A percentile compares a stretch with the other conserved stretches of the same genome.
These are phyloP conservation scores for Salmo trutta DNA, from an alignment of 2,797 vertebrate genomes.

Conservation along the genomic window DNA sequence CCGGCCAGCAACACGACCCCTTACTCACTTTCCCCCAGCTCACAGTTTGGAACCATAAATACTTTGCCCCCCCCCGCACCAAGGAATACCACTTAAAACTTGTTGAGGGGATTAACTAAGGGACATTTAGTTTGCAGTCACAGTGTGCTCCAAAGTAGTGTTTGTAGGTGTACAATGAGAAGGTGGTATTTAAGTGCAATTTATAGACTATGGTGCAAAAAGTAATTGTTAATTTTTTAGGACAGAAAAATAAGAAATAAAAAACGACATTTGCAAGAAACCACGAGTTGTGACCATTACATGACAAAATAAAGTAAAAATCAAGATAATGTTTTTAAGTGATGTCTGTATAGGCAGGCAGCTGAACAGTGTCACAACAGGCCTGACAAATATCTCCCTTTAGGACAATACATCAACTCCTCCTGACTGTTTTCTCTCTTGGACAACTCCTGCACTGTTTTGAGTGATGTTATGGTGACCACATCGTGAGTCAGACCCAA, in stretches of 20 bases:
- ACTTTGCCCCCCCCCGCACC: conserved; percentile 35
- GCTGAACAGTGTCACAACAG: not conserved
- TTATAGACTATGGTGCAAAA: not conserved
- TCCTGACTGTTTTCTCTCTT: conserved; percentile 4
- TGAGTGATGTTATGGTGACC: conserved; percentile 32
- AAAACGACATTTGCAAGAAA: not conserved
- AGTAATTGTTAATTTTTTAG: not conserved
- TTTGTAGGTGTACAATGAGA: not conserved
- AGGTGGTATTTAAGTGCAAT: not conserved
- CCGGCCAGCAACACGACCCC: conserved; percentile 54
- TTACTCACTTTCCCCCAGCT: conserved; percentile 21
- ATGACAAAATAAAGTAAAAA: not conserved
- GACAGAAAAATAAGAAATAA: not conserved
- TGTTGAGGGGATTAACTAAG: conserved; percentile 41
- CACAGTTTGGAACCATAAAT: conserved; percentile 63
- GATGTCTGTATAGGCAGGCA: not conserved
- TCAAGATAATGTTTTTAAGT: not conserved
- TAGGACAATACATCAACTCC: not conserved
- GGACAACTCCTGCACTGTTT: not conserved
- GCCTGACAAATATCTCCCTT: not conserved
- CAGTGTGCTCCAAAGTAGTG: not conserved
- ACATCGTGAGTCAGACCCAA: conserved; percentile 13
- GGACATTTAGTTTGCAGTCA: conserved; percentile 39
- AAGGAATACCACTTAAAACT: conserved; percentile 57
- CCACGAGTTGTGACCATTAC: not conserved